phyloP scores from a whole-genome alignment of 2,797 vertebrate genomes.

The Parauchenoglanis ngamensis region DNA sequence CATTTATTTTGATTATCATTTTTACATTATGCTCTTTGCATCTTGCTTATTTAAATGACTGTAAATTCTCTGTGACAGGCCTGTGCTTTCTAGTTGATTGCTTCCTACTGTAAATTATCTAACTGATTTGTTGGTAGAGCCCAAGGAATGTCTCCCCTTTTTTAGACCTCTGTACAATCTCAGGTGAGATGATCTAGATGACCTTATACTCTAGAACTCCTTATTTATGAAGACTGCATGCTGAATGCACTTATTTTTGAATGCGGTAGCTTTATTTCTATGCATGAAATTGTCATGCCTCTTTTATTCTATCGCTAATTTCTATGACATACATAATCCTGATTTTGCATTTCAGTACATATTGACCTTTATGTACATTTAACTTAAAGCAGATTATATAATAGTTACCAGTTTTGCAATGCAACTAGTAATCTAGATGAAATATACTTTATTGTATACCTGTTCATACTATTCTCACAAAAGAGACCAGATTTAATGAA shows the following conservation, averaged over 20 bases:
- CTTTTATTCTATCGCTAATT: conserved; percentile 61
- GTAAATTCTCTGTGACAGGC: conserved; percentile 45
- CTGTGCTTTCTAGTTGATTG: conserved; percentile 49
- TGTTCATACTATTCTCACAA: conserved; percentile 53
- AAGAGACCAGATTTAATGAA: conserved; percentile 64
- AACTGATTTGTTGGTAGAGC: conserved; percentile 55
- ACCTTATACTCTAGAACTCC: conserved; percentile 69
- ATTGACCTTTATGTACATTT: conserved; percentile 61
- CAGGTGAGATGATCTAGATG: conserved; percentile 73
- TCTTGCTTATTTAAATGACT: conserved; percentile 14
- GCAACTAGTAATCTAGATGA: conserved; percentile 33
- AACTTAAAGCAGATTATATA: conserved; percentile 65
- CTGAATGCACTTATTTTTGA: conserved; percentile 66
- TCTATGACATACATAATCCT: conserved; percentile 60
- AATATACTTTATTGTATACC: conserved; percentile 58
- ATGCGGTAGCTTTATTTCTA: conserved; percentile 69
- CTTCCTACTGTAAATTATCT: conserved; percentile 53
- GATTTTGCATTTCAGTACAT: conserved; percentile 68
- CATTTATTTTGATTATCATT: conserved; percentile 32
- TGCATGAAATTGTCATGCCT: conserved; percentile 75
- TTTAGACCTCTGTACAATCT: conserved; percentile 73
- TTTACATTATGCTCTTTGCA: conserved; percentile 1
- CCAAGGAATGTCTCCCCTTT: conserved; percentile 61
- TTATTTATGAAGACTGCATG: conserved; percentile 69
- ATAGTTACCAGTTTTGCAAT: conserved; percentile 51